Evolutionary conservation across 1,140 invertebrate species (phyloP), one percentile per base, ranked within the genome.

Genomic region (Oreohelix idahoensis): DNA sequence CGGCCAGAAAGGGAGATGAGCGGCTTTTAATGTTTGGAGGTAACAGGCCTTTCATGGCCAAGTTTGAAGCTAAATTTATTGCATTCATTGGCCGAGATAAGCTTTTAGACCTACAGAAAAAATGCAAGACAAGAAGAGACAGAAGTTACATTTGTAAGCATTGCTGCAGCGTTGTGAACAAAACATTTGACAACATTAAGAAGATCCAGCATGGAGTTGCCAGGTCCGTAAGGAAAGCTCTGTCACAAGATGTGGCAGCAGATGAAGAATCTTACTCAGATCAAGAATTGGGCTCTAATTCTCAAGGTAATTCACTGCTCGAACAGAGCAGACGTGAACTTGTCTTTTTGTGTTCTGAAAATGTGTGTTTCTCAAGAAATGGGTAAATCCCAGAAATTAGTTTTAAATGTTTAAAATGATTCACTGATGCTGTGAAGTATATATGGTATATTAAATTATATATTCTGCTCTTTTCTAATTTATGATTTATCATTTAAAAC

Each of bases 11-110:
- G 5, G 71, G 71, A 74, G 71, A 74, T 42, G 71, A 74, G 29
- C 23, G 75, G 35, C 49, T 77, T 4, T 77, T 51, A 10, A 77
- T 77, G 75, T 77, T 77, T 77, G 75, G 75, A 49, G 75, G 75
- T 15, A 51, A 53, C 32, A 26, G 75, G 29, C 75, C 75, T 8
- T 77, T 77, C 49, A 77, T 77, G 75, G 75, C 75, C 45, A 77
- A 77, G 49, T 77, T 77, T 77, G 42, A 77, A 23, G 17, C 49
- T 15, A 77, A 77, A 77, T 26, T 77, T 15, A 23, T 51, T n/a
- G 42, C 75, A 29, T 51, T 77, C n/a, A 53, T 77, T 51, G 75
- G 75, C 29, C 20, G 49, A 77, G 42, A 77, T n/a, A 51, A 32
- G 20, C 49, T 77, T 11, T 29, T 26, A 36, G 23, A 42, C 29